Evolutionary conservation across 2,797 vertebrate species (phyloP), one percentile per base, ranked within the genome.

Genomic region (Syngnathus rostellatus): DNA sequence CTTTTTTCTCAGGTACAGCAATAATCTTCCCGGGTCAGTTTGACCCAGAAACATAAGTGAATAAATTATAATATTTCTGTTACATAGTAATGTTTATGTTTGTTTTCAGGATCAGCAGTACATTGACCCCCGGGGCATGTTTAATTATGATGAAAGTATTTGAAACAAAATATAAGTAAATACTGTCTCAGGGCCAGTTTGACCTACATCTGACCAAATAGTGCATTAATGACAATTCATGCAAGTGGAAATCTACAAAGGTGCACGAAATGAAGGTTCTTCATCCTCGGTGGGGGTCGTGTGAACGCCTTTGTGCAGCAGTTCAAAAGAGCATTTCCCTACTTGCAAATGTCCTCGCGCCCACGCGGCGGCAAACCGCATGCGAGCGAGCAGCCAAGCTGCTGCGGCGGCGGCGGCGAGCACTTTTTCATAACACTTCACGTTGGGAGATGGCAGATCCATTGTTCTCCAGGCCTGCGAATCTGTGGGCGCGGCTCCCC

Each of bases 381-480:
- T 72, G 81, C 70, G 65, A 81, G 76, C 80, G 77, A 79, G 70
- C 79, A 81, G 82, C 83, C 83, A 80, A 81, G 71, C 78, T 77
- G 68, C 77, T 72, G 80, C 72, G 79, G 76, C 77, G 73, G 76
- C 77, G 73, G 80, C 72, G 78, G 76, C 64, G 57, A 83, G 81
- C 76, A 76, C 83, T 77, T 78, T 86, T 87, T 85, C 77, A 81
- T 82, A 81, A 83, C 79, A 70, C 82, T 80, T 85, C 76, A 80
- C 68, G 77, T 83, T 78, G 77, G 77, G 75, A 85, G 85, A 83
- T 84, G 85, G 86, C 82, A 83, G 83, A 76, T 81, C 77, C 77
- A 87, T 88, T 89, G 87, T 89, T 88, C 86, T 85, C 73, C 3
- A 70, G 77, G 80, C 83, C 81, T 66, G 74, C 82, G 63, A 75